Conservation (phyloP, 2,113 vertebrate genomes). For the Pangasianodon hypophthalmus region DNA sequence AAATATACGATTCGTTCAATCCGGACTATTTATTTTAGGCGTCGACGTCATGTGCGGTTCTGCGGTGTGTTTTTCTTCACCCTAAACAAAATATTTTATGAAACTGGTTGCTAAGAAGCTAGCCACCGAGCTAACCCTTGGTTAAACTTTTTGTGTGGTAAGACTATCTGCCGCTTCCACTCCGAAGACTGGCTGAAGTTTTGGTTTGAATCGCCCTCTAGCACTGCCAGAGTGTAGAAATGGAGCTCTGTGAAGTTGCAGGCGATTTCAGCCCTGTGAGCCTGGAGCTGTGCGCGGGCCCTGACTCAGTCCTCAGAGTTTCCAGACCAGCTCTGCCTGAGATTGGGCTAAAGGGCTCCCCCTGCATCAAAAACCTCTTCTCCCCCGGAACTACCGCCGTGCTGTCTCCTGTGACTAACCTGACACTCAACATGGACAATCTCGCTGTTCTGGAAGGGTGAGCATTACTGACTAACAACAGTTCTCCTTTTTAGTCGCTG, state of each 20-base stretch:
- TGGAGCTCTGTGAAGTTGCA: constrained; percentile 60
- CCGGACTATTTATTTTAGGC: background rate
- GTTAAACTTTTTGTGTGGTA: too few species aligned
- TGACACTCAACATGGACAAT: constrained; percentile 82
- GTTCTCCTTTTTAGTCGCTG: background rate
- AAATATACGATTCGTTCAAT: constrained; percentile 17
- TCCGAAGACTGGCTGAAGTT: background rate
- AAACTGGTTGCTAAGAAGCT: constrained; percentile 16
- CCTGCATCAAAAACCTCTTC: constrained; percentile 72
- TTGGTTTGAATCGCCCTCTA: background rate
- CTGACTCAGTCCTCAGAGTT: constrained; percentile 61
- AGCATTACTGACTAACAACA: constrained; percentile 36
- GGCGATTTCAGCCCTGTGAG: constrained; percentile 57
- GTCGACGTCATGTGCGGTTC: constrained; percentile 37
- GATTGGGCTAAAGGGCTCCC: constrained; percentile 53
- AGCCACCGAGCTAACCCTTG: constrained; percentile 7
- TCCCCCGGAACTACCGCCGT: constrained; percentile 68
- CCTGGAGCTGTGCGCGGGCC: constrained; percentile 51
- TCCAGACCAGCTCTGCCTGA: constrained; percentile 56
- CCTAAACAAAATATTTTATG: background rate
- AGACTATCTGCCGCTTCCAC: background rate
- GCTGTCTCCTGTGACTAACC: constrained; percentile 82
- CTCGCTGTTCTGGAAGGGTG: constrained; percentile 83
- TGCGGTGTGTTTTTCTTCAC: constrained; percentile 17
- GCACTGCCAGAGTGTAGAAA: constrained; percentile 41